These are phyloP conservation scores for Dryococelus australis DNA, from an alignment of 2,888 invertebrate species.

Conservation along the genomic window DNA sequence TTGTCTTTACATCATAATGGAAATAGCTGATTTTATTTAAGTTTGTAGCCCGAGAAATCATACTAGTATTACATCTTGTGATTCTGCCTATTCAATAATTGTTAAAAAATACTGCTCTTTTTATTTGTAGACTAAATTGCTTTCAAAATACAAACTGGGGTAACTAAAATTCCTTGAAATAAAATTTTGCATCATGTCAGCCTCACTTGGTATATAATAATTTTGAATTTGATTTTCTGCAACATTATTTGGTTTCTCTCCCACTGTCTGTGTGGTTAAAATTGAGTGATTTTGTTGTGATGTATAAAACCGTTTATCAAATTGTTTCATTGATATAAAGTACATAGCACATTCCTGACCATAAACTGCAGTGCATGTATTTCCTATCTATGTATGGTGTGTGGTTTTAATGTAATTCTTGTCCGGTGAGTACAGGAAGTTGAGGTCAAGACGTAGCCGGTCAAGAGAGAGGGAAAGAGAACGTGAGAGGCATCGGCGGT, in stretches of 20 bases:
- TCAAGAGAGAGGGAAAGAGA: conserved; percentile 51
- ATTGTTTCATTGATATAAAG: not conserved
- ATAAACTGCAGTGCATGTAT: not conserved
- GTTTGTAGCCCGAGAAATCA: too few species aligned
- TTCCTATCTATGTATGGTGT: not conserved
- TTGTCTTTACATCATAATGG: too few species aligned
- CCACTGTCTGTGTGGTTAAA: not conserved
- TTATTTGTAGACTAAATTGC: too few species aligned
- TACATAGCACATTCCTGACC: not conserved
- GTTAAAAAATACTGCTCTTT: too few species aligned
- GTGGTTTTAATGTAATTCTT: not conserved
- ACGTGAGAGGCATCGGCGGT: conserved; percentile 51
- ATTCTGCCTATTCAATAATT: too few species aligned
- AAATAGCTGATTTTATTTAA: too few species aligned
- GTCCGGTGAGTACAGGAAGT: conserved; percentile 51
- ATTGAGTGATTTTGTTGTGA: not conserved
- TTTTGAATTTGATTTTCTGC: too few species aligned
- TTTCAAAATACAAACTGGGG: too few species aligned
- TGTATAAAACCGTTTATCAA: not conserved
- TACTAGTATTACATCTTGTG: too few species aligned
- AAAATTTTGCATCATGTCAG: too few species aligned
- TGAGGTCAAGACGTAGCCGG: conserved; percentile 59
- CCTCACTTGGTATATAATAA: too few species aligned
- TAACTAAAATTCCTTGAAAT: too few species aligned
- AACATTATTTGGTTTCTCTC: not conserved